These are phyloP conservation scores for Tenthredo distinguenda DNA, from an alignment of 2,888 invertebrate genomes.

Conservation along the genomic window DNA sequence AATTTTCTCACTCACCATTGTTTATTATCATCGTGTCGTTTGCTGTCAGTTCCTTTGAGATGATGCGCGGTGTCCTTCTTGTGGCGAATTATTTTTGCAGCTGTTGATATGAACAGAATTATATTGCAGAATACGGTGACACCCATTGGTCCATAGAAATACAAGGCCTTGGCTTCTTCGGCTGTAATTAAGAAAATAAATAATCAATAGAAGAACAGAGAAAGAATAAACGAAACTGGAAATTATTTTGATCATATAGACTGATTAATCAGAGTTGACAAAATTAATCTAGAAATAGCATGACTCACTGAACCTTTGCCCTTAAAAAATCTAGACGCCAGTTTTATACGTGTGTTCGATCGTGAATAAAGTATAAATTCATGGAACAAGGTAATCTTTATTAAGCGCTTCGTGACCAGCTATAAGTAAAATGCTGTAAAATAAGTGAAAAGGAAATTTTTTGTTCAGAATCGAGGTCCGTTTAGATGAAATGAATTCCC, in stretches of 20 bases:
- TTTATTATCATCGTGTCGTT: slow-evolving; percentile 82
- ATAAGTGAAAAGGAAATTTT: not conserved
- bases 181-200: slow-evolving; percentile 75
- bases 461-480: not conserved
- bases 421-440: not conserved
- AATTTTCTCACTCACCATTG: slow-evolving; percentile 78
- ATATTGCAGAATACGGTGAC: slow-evolving; percentile 84
- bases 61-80: slow-evolving; percentile 84
- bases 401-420: not conserved
- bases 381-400: not conserved
- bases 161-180: slow-evolving; percentile 81
- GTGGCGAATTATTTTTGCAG: slow-evolving; percentile 83
- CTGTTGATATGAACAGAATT: slow-evolving; percentile 85
- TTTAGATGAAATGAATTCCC: not conserved
- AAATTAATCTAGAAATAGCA: not conserved
- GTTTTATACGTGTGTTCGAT: not conserved
- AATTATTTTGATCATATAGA: not conserved
- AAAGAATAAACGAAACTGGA: not conserved
- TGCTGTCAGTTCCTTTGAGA: slow-evolving; percentile 84
- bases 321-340: not conserved
- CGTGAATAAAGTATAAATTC: not conserved
- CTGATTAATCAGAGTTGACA: not conserved
- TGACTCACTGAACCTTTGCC: not conserved
- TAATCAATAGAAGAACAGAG: not conserved
- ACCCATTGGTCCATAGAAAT: slow-evolving; percentile 86